Conservation (phyloP, 2,888 invertebrate species). For the Drosophila dives region DNA sequence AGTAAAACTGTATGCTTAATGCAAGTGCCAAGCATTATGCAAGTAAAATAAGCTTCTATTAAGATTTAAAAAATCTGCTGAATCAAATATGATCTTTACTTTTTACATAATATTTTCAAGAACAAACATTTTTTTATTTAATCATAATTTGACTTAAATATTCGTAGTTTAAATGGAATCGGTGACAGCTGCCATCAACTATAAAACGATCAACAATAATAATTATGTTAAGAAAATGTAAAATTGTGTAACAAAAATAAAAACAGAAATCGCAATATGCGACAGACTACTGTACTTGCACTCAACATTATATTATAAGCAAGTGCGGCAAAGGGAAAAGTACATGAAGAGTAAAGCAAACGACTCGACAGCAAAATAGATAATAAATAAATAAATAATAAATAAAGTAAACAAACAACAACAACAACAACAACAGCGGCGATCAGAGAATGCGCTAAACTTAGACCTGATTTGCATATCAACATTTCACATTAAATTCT, state of each 20-base stretch:
- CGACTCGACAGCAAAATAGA: conserved; percentile 62
- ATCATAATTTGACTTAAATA: background rate
- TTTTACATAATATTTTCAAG: background rate
- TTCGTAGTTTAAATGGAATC: background rate
- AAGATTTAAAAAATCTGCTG: too few relatives aligned
- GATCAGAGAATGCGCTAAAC: conserved; percentile 21
- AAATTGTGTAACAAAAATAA: too few relatives aligned
- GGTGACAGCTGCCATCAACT: background rate
- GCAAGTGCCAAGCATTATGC: too few relatives aligned
- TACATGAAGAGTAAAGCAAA: conserved; percentile 20
- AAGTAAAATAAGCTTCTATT: background rate
- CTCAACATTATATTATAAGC: conserved; percentile 1
- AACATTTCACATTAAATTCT: conserved; percentile 75
- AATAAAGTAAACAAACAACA: conserved; percentile 66
- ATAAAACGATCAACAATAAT: background rate
- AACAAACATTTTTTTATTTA: background rate
- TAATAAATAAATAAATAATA: conserved; percentile 75
- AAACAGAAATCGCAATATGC: background rate
- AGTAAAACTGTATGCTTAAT: background rate
- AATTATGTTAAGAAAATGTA: background rate
- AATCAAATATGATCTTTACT: background rate
- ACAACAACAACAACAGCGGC: conserved; percentile 17
- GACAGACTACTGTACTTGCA: background rate
- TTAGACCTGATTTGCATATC: conserved; percentile 65
- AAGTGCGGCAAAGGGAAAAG: conserved; percentile 18